phyloP scores from a whole-genome alignment of 2,888 invertebrate genomes.

The Nasonia oneida region DNA sequence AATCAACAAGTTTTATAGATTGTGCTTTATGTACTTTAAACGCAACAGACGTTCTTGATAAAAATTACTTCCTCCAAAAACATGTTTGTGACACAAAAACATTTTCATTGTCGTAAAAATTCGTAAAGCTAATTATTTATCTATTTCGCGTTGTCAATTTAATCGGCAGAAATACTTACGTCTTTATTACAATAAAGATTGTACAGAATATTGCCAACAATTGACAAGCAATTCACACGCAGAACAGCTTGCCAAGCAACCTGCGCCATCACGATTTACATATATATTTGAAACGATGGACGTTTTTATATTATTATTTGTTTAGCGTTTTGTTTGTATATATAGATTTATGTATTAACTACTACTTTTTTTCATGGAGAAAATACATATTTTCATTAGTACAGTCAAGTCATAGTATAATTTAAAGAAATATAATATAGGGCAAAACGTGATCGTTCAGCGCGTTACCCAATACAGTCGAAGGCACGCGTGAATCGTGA shows the following conservation, averaged over 20 bases:
- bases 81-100: conserved; percentile 59
- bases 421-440: conserved; percentile 56
- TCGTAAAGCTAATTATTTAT: conserved; percentile 47
- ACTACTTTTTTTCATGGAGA: conserved; percentile 42
- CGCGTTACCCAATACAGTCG: conserved; percentile 59
- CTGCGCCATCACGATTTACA: conserved; percentile 16
- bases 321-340: conserved; percentile 23
- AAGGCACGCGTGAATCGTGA: conserved; percentile 63
- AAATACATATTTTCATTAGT: conserved; percentile 56
- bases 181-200: conserved; percentile 53
- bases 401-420: conserved; percentile 41
- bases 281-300: conserved; percentile 51
- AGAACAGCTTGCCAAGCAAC: conserved; percentile 29
- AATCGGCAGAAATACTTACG: conserved; percentile 36
- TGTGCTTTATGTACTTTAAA: conserved; percentile 58
- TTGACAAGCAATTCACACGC: conserved; percentile 32
- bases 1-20: conserved; percentile 59
- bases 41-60: conserved; percentile 40
- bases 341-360: conserved; percentile 22
- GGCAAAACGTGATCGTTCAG: conserved; percentile 60
- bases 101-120: conserved; percentile 57
- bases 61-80: conserved; percentile 49
- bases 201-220: conserved; percentile 57
- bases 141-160: conserved; percentile 34
- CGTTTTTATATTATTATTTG: conserved; percentile 46